Conservation (phyloP, 1,140 invertebrate species). For the Aphaenogaster rudis region DNA sequence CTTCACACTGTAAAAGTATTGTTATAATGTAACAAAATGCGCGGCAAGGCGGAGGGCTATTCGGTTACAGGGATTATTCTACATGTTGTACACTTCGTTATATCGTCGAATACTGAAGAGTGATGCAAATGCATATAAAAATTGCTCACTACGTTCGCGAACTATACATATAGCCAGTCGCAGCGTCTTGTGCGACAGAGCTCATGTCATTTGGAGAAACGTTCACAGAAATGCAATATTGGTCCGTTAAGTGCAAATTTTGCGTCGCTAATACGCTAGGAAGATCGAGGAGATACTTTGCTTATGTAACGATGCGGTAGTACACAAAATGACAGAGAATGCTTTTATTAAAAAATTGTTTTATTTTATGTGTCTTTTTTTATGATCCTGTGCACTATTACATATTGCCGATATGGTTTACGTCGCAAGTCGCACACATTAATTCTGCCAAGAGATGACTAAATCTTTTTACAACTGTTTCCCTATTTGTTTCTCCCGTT, state of each 20-base stretch:
- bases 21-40: conserved; percentile 25
- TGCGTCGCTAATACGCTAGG: not conserved
- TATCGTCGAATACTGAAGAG: conserved; percentile 6
- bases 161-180: conserved; percentile 24
- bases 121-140: conserved; percentile 57
- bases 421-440: conserved; percentile 64
- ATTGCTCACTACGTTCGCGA: conserved; percentile 28
- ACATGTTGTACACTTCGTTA: not conserved
- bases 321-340: conserved; percentile 38
- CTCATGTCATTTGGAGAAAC: conserved; percentile 35
- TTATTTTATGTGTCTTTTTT: conserved; percentile 78
- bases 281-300: conserved; percentile 49
- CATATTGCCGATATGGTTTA: conserved; percentile 72
- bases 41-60: not conserved
- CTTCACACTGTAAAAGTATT: conserved; percentile 35
- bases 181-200: conserved; percentile 61
- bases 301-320: conserved; percentile 24
- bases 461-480: conserved; percentile 64
- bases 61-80: conserved; percentile 7
- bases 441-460: conserved; percentile 62
- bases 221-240: conserved; percentile 35
- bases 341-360: conserved; percentile 77
- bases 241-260: not conserved
- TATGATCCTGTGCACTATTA: conserved; percentile 76
- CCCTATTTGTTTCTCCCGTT: conserved; percentile 44